Evolutionary conservation across 2,888 invertebrate genomes (phyloP), one percentile per base, ranked within the genome.

Genomic region (Plusia festucae): DNA sequence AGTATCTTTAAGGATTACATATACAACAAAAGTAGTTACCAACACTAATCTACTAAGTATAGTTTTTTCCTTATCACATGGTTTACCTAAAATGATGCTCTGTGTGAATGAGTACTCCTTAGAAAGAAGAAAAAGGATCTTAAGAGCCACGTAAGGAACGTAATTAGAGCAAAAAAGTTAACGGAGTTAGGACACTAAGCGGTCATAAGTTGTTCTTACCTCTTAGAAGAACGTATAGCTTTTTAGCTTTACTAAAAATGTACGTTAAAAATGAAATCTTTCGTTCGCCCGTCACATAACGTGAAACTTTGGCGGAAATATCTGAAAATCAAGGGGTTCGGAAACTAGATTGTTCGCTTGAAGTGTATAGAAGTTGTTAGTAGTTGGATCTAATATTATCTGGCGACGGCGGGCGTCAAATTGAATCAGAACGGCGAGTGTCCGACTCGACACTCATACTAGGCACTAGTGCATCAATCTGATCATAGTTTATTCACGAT

Each of bases 311-410:
- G 40, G n/a, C 5, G 40, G 40, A 15, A 34, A 59, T 53, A 44
- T 3, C 9, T 6, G 56, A 52, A 66, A 57, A 49, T 62, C 44
- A 51, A 49, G 16, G 15, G 22, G 20, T 51, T 56, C 16, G 30
- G 40, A 65, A 66, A 66, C 51, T 71, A 60, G 60, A 60, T 54
- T 49, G 56, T 49, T 53, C 16, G 20, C 60, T 49, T 44, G 57
- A 60, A 76, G 22, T 76, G 58, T 76, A 22, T 27, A 46, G 24
- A 70, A 70, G 62, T 76, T 65, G 70, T 75, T 70, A 77, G 59
- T 55, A 62, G 68, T 74, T 52, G 65, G 62, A 62, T 53, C 53
- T 57, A 63, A 76, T 77, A 65, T 51, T 24, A 55, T 58, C 49
- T 34, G 52, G 53, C 52, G 46, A 52, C 52, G 22, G 64, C 65